Base-by-base conservation (phyloP, 2,113 vertebrate genomes). In the Nycticorax nycticorax region DNA sequence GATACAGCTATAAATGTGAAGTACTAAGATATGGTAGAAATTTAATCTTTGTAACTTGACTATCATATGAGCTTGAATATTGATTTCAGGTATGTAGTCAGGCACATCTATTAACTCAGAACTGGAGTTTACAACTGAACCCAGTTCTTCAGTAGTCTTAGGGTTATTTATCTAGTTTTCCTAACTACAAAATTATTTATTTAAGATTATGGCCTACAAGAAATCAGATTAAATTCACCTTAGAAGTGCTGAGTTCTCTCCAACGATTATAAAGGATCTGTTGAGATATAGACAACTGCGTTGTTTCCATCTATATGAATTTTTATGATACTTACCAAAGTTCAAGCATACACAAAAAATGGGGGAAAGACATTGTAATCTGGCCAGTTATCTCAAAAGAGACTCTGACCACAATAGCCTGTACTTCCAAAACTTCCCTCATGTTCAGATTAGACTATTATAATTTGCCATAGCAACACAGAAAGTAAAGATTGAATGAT, bases 371-470 rank as follows among this genome's bases (percentile, higher is more conserved):
- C 8, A 39, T 11, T 8, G 1, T 27, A 30, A 67, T 48, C 43
- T 73, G 20, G 21, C 7, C 7, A 30, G 14, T 43, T 82, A 57
- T 13, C 17, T 69, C 45, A 52, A 74, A 88, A 82, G 12, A 47
- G 1, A 23, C 2, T 4, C 17, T 48, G 12, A 53, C 6, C 4
- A 16, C 24, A 56, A 52, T 2, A 71, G 12, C 10, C 1, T 53
- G 16, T 43, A 59, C 21, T 64, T 67, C 33, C 13, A 69, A 9
- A 62, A 27, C 22, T 55, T 88, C 32, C 43, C 3, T 48, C 4
- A 55, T 43, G 66, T 89, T 64, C 62, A 37, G 19, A 59, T 59
- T 75, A 59, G 26, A 71, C 23, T 47, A 14, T 53, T 55, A n/a
- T 32, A 23, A 68, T 12, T 91, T 23, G 39, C 17, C 14, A 7